Evolutionary conservation across 2,888 invertebrate species (phyloP).

Genomic region (Nipponacmea schrenckii): DNA sequence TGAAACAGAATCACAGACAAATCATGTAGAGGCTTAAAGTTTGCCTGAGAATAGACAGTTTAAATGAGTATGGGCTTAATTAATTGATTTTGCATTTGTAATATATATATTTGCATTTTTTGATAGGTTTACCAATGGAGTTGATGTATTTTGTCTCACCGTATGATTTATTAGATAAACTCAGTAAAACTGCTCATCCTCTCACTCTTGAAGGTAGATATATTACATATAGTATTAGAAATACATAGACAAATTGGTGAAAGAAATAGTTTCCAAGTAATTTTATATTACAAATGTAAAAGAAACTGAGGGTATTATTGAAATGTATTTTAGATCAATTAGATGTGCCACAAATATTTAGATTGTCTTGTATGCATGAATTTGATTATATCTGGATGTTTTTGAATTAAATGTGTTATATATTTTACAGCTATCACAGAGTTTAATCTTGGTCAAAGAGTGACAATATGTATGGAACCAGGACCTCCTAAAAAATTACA

Average conservation of each 20-base stretch:
- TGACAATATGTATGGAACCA: conserved; percentile 89
- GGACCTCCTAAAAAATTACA: conserved; percentile 84
- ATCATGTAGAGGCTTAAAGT: background rate
- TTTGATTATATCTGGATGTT: no score
- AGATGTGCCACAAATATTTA: no score
- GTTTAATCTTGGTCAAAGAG: conserved; percentile 84
- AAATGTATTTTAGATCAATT: no score
- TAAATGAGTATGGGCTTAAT: no score
- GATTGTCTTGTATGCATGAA: no score
- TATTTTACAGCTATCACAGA: conserved; percentile 69
- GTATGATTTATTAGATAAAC: conserved; percentile 86
- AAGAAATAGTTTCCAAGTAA: no score
- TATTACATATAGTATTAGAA: no score
- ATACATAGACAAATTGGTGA: no score
- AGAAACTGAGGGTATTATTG: no score
- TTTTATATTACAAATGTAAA: no score
- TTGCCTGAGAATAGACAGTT: no score
- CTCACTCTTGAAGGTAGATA: conserved; percentile 77
- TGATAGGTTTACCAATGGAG: conserved; percentile 88
- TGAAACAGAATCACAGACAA: background rate
- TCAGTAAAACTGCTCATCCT: conserved; percentile 78
- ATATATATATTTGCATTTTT: conserved; percentile 19
- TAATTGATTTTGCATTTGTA: no score
- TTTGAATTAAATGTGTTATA: background rate
- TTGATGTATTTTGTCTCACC: conserved; percentile 94